Evolutionary conservation across 2,797 vertebrate species (phyloP).

Genomic region (Halcyon smyrnensis): DNA sequence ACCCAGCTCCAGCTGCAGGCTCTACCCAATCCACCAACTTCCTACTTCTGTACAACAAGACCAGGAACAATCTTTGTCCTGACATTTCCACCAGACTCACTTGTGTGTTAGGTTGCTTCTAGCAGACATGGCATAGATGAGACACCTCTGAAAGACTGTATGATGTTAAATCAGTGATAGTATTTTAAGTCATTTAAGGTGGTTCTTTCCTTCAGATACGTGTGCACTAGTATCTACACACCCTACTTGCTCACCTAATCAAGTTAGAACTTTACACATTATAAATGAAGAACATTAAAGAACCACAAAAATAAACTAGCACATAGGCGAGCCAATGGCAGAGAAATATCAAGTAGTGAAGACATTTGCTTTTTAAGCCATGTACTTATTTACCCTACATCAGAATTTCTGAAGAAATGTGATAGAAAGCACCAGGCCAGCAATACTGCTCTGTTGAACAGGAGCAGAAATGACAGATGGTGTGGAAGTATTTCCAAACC

Average conservation of each 20-base stretch:
- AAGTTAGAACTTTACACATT: background rate
- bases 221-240: background rate
- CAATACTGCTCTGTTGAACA: background rate
- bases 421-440: background rate
- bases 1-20: background rate
- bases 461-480: background rate
- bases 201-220: background rate
- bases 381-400: background rate
- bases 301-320: background rate
- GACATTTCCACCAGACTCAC: background rate
- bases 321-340: background rate
- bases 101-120: background rate
- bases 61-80: background rate
- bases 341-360: background rate
- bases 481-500: background rate
- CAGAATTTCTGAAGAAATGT: background rate
- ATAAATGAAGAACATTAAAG: background rate
- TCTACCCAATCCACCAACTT: fast-evolving
- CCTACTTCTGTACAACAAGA: background rate
- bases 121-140: background rate
- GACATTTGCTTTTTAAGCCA: background rate
- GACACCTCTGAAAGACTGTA: background rate
- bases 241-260: background rate
- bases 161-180: background rate
- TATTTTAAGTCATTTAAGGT: background rate